Evolutionary conservation across 2,888 invertebrate species (phyloP).

Genomic region (Oscheius sp.): DNA sequence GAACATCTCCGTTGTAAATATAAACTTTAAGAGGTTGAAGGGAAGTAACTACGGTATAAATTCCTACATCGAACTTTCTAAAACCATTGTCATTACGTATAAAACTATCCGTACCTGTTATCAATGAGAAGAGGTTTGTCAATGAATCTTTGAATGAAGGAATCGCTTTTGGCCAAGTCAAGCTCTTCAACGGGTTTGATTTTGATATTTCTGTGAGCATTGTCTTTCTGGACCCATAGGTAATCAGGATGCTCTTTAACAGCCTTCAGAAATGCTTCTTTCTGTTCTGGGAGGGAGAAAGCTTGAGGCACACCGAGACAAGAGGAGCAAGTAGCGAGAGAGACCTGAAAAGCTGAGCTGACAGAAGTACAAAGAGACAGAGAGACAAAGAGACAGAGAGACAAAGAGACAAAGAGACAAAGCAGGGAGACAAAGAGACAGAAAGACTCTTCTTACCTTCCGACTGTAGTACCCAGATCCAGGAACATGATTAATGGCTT

Average conservation of each 20-base stretch:
- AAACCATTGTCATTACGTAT: background rate
- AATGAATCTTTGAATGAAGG: conserved; percentile 91
- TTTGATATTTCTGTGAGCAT: conserved; percentile 83
- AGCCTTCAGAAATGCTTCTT: conserved; percentile 78
- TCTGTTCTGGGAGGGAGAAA: conserved; percentile 86
- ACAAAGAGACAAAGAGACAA: conserved; percentile 82
- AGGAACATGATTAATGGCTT: conserved; percentile 91
- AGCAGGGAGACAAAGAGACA: conserved; percentile 81
- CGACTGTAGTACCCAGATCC: conserved; percentile 92
- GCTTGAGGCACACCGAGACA: conserved; percentile 86
- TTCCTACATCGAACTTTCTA: conserved; percentile 92
- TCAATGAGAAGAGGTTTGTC: conserved; percentile 89
- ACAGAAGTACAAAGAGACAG: conserved; percentile 74
- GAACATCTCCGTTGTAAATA: conserved; percentile 88
- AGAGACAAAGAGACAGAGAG: conserved; percentile 87
- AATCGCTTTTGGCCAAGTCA: conserved; percentile 81
- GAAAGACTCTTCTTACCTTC: conserved; percentile 79
- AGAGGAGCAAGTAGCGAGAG: conserved; percentile 84
- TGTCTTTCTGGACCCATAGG: conserved; percentile 90
- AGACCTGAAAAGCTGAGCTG: conserved; percentile 71
- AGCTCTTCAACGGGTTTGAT: conserved; percentile 82
- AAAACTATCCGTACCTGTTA: conserved; percentile 78
- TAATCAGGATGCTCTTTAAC: conserved; percentile 79
- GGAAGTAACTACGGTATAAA: conserved; percentile 91
- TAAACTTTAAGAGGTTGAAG: conserved; percentile 89